Evolutionary conservation across 2,888 invertebrate genomes (phyloP).

Genomic region (Ligdia adustata): DNA sequence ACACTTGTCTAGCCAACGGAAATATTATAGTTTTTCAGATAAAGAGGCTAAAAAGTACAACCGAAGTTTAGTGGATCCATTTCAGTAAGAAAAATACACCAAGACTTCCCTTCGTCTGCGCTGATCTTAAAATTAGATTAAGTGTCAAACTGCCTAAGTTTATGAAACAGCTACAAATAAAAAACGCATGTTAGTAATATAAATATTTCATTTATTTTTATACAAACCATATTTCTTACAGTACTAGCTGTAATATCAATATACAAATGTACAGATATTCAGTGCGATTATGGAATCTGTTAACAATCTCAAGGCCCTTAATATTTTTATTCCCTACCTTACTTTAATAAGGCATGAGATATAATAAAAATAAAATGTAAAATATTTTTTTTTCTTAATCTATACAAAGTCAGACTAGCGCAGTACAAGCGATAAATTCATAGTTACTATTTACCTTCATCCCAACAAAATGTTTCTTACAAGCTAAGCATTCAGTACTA

Average conservation of each 20-base stretch:
- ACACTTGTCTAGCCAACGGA: no score
- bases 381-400: conserved; percentile 14
- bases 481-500: not conserved
- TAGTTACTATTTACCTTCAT: not conserved
- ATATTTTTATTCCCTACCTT: conserved; percentile 12
- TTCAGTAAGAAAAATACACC: no score
- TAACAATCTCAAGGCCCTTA: conserved; percentile 16
- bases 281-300: conserved; percentile 23
- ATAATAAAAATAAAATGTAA: conserved; percentile 28
- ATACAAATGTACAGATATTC: conserved; percentile 15
- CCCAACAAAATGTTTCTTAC: not conserved
- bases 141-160: no score
- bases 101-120: no score
- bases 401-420: conserved; percentile 27
- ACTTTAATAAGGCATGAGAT: conserved; percentile 16
- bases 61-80: no score
- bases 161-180: conserved; percentile 17
- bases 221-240: conserved; percentile 20
- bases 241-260: conserved; percentile 13
- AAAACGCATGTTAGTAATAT: conserved; percentile 23
- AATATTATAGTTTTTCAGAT: no score
- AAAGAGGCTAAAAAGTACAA: no score
- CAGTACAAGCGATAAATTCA: conserved; percentile 21
- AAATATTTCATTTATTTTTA: conserved; percentile 48
- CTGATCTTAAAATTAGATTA: no score